Evolutionary conservation across 2,113 vertebrate genomes (phyloP).

Genomic region (Emydura subglobosa): DNA sequence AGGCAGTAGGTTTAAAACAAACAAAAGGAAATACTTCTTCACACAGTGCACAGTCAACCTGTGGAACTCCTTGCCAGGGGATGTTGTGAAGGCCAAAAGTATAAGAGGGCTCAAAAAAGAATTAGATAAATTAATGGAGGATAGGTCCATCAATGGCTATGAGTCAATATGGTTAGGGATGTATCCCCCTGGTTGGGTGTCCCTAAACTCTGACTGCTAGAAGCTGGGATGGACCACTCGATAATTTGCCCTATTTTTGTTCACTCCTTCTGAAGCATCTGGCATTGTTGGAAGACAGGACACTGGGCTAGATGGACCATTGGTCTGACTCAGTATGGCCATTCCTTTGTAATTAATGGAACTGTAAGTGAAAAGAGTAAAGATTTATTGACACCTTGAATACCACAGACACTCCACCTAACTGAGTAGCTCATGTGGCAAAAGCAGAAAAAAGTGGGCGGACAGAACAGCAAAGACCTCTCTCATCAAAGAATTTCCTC

Average conservation of each 20-base stretch:
- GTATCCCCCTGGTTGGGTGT: neutral
- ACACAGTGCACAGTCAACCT: neutral
- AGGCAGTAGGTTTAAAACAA: too few relatives aligned
- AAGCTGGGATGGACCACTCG: neutral
- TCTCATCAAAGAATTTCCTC: neutral
- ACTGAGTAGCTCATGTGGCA: neutral
- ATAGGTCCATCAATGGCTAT: neutral
- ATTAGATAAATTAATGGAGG: neutral
- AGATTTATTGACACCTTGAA: neutral
- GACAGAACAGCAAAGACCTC: too few relatives aligned
- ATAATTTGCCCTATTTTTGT: neutral
- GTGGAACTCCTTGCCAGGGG: neutral
- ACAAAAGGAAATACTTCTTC: neutral
- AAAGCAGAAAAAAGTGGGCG: neutral
- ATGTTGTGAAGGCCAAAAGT: too few relatives aligned
- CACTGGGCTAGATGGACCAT: neutral
- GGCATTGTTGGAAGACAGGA: neutral
- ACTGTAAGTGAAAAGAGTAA: accelerated
- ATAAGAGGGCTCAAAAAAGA: too few relatives aligned
- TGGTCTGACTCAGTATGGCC: neutral
- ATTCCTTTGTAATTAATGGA: neutral
- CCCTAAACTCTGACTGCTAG: neutral
- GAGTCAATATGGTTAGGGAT: neutral
- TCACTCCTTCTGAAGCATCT: neutral
- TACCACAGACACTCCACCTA: neutral